Percentiles rank a stretch among this genome's conserved stretches.
Conservation (phyloP, 1,140 invertebrate species). For the Babylonia areolata region DNA sequence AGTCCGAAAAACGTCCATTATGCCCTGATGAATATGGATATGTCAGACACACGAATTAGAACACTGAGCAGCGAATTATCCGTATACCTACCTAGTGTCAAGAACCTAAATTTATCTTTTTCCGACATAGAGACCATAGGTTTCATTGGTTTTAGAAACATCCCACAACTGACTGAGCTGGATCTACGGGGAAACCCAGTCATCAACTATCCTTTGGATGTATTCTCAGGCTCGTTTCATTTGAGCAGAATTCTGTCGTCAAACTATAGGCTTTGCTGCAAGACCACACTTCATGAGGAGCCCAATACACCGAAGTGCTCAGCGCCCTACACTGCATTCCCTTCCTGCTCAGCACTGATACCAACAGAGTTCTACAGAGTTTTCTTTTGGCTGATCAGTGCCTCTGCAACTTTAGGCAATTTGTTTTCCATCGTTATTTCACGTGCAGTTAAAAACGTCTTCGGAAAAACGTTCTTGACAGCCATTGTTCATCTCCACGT, state of each 20-base stretch:
- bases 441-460: no score
- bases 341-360: constrained; percentile 56
- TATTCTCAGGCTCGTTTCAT: constrained; percentile 30
- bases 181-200: not conserved
- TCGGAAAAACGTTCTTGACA: not conserved
- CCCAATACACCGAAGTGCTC: constrained; percentile 47
- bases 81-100: not conserved
- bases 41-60: not conserved
- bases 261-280: constrained; percentile 56
- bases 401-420: constrained; percentile 51
- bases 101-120: not conserved
- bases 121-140: not conserved
- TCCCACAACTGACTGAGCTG: not conserved
- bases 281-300: constrained; percentile 28
- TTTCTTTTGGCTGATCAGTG: constrained; percentile 58
- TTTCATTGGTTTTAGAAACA: not conserved
- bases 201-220: not conserved
- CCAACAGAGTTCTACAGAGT: constrained; percentile 44
- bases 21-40: not conserved
- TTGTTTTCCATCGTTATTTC: not conserved
- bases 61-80: not conserved
- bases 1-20: not conserved
- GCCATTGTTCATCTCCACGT: not conserved
- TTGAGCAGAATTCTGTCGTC: constrained; percentile 41
- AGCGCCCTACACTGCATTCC: constrained; percentile 50